phyloP scores from a whole-genome alignment of 2,888 invertebrate genomes.

The Vesta saturnalis region DNA sequence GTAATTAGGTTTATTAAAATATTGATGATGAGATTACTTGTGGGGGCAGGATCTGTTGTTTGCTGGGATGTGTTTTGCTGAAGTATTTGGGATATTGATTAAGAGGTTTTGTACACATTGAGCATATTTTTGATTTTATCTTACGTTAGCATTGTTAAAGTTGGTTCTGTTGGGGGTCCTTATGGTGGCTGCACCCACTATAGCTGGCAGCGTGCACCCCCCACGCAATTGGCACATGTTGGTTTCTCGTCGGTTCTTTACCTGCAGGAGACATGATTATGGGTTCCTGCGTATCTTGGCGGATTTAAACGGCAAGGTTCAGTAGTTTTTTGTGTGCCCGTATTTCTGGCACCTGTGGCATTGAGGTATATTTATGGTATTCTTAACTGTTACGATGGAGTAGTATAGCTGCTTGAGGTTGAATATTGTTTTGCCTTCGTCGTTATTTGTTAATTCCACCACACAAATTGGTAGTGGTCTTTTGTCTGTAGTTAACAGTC shows the following conservation, averaged over 20 bases:
- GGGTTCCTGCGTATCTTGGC: slow-evolving; percentile 16
- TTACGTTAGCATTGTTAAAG: not conserved
- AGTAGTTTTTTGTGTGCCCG: slow-evolving; percentile 26
- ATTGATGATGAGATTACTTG: not conserved
- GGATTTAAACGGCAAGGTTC: slow-evolving; percentile 17
- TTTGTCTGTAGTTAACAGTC: slow-evolving; percentile 11
- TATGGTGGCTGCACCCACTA: slow-evolving; percentile 2
- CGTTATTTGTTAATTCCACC: not conserved
- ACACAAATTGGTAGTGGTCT: slow-evolving; percentile 17
- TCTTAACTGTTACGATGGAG: slow-evolving; percentile 12
- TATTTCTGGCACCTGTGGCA: slow-evolving; percentile 12
- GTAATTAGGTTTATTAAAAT: not conserved
- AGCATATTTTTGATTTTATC: not conserved
- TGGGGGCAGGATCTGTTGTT: not conserved
- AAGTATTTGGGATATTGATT: not conserved
- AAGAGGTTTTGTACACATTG: not conserved
- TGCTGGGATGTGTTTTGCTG: not conserved
- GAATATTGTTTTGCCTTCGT: slow-evolving; percentile 11
- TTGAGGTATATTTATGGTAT: not conserved
- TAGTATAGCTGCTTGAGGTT: not conserved
- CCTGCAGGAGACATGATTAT: slow-evolving; percentile 14
- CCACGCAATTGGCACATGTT: slow-evolving; percentile 12
- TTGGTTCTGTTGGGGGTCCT: not conserved
- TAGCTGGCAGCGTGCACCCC: slow-evolving; percentile 5
- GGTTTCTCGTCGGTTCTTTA: slow-evolving; percentile 8